A percentile compares a stretch with the other conserved stretches of the same genome.
phyloP scores from a whole-genome alignment of 2,888 invertebrate genomes.

The Thecocarcelia acutangulata region DNA sequence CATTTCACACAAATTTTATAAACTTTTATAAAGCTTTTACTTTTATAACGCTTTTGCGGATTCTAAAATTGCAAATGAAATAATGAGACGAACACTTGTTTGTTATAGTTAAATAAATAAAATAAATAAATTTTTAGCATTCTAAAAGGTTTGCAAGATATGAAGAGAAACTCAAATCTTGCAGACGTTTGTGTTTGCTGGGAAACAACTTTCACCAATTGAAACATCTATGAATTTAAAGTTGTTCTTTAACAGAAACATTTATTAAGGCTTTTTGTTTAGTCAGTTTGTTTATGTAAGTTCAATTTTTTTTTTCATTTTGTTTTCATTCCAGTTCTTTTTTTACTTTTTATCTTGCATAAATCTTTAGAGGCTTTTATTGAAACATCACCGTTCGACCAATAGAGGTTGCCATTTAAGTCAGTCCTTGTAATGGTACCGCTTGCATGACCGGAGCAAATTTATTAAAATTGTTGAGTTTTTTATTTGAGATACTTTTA shows the following conservation, averaged over 20 bases:
- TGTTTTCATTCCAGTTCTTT: neutral
- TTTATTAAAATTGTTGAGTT: conserved; percentile 64
- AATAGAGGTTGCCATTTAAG: conserved; percentile 47
- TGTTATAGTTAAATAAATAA: too few species aligned
- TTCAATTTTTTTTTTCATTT: conserved; percentile 30
- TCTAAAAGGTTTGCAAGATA: too few species aligned
- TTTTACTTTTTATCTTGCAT: conserved; percentile 56
- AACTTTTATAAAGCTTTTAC: too few species aligned
- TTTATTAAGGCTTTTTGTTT: conserved; percentile 3
- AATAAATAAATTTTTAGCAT: too few species aligned
- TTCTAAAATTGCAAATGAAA: too few species aligned
- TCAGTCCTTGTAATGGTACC: conserved; percentile 51
- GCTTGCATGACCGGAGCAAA: conserved; percentile 65
- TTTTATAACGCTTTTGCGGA: too few species aligned
- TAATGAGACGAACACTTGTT: too few species aligned
- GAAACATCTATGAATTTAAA: conserved; percentile 20
- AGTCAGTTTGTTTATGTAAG: conserved; percentile 29
- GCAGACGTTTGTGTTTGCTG: conserved; percentile 55
- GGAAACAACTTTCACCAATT: conserved; percentile 14
- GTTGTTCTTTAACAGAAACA: conserved; percentile 27
- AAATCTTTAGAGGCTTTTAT: conserved; percentile 62
- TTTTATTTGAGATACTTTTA: conserved; percentile 54
- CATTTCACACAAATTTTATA: too few species aligned
- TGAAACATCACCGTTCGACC: conserved; percentile 64
- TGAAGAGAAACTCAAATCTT: too few species aligned